Evolutionary conservation across 2,113 vertebrate species (phyloP).

Genomic region (Siniperca knerii): DNA sequence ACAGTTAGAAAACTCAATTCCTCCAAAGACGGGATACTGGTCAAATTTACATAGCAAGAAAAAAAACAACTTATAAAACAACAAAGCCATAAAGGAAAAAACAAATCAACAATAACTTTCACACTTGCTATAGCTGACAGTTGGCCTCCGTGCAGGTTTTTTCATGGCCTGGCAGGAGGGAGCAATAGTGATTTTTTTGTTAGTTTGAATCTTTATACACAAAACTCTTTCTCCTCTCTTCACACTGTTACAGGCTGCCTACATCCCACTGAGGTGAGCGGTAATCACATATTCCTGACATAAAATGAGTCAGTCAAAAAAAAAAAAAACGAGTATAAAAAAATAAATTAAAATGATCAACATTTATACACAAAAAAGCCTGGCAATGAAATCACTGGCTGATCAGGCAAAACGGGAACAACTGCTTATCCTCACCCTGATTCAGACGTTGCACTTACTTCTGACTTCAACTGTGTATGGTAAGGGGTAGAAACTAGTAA

Average conservation of each 20-base stretch:
- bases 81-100: slow-evolving; percentile 41
- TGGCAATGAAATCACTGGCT: not conserved
- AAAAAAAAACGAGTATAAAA: slow-evolving; percentile 74
- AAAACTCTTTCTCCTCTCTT: slow-evolving; percentile 39
- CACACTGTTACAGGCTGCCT: slow-evolving; percentile 38
- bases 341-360: slow-evolving; percentile 87
- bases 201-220: slow-evolving; percentile 55
- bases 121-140: slow-evolving; percentile 31
- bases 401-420: not conserved
- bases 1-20: slow-evolving; percentile 83
- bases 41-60: slow-evolving; percentile 70
- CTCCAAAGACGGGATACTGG: slow-evolving; percentile 70
- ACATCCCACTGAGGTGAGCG: slow-evolving; percentile 37
- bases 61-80: slow-evolving; percentile 61
- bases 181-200: slow-evolving; percentile 16
- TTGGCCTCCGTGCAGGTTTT: not conserved
- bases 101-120: slow-evolving; percentile 38
- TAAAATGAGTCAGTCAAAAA: slow-evolving; percentile 73
- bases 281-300: slow-evolving; percentile 34
- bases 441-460: not conserved
- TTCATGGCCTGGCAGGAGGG: not conserved
- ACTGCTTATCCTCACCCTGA: not conserved
- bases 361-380: slow-evolving; percentile 65
- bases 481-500: not conserved
- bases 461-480: not conserved